phyloP scores from a whole-genome alignment of 2,888 invertebrate species.

The Arctia plantaginis region DNA sequence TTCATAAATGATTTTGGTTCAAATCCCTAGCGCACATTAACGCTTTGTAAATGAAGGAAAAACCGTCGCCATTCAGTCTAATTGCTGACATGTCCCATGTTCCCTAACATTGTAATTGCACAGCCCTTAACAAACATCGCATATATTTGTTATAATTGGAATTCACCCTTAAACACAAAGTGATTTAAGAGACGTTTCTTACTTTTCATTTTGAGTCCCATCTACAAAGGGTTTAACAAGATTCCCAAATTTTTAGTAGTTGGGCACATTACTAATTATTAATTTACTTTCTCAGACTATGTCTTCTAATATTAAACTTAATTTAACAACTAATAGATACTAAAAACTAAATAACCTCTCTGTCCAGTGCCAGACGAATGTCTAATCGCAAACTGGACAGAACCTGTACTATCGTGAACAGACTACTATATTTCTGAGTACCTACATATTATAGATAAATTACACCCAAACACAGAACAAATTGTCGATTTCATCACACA shows the following conservation, averaged over 20 bases:
- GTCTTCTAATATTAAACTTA: too few species aligned
- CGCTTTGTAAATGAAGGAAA: constrained; percentile 5
- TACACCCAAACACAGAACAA: too few species aligned
- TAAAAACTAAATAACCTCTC: too few species aligned
- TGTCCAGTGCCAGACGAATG: too few species aligned
- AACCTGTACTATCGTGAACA: too few species aligned
- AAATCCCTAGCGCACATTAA: constrained; percentile 4
- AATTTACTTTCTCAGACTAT: background rate
- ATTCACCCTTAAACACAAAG: background rate
- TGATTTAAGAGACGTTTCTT: background rate
- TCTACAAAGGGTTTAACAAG: background rate
- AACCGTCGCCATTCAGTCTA: background rate
- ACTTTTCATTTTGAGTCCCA: background rate
- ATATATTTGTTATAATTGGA: constrained; percentile 7
- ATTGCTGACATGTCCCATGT: constrained; percentile 8
- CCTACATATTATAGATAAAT: too few species aligned
- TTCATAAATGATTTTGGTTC: background rate
- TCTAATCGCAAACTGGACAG: too few species aligned
- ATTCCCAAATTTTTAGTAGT: background rate
- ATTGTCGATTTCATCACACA: too few species aligned
- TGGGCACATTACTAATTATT: background rate
- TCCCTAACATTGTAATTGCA: constrained; percentile 6
- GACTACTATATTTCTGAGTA: too few species aligned
- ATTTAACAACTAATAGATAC: too few species aligned
- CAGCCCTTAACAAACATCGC: constrained; percentile 1